Base-by-base conservation (phyloP, 2,113 vertebrate species). In the Pyxicephalus adspersus region DNA sequence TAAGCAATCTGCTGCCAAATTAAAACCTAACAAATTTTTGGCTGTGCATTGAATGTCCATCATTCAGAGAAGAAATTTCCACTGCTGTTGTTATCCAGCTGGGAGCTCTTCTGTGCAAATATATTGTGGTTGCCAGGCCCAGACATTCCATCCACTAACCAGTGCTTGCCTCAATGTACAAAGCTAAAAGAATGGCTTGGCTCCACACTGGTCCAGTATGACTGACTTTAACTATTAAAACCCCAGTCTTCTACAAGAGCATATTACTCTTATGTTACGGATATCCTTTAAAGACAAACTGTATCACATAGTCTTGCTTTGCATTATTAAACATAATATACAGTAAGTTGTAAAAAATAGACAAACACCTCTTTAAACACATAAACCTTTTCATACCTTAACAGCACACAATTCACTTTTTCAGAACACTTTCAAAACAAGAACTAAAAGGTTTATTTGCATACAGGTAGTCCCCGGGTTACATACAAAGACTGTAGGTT, bases 81-180 rank as follows among this genome's bases (percentile, higher is more conserved):
- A 75, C 52, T 75, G 80, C 80, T 82, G 80, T 74, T 75, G 80
- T 82, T 75, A 65, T 82, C 80, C 80, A 82, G 80, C 80, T 82
- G 80, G 80, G 80, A 82, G 70, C 66, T 74, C 68, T 82, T 82
- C 63, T 82, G 71, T 22, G 22, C 60, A 81, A 81, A 75, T 55
- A 57, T 57, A 28, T 58, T 66, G 70, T 66, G 63, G 61, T 23
- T 82, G 80, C 71, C 80, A 82, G 72, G 50, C 51, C 80, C 54
- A 55, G 19, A 82, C 31, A 75, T 75, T 82, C 80, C 61, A 82
- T 20, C 71, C 52, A 54, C 80, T 65, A 31, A 82, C 80, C 68
- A 74, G n/a, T 20, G 25, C 54, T 57, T 64, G 68, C 71, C 75
- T 25, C 54, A 60, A 58, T 38, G 54, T 28, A 58, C 20, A 74